Evolutionary conservation across 2,888 invertebrate species (phyloP).

Genomic region (Mythimna loreyi): DNA sequence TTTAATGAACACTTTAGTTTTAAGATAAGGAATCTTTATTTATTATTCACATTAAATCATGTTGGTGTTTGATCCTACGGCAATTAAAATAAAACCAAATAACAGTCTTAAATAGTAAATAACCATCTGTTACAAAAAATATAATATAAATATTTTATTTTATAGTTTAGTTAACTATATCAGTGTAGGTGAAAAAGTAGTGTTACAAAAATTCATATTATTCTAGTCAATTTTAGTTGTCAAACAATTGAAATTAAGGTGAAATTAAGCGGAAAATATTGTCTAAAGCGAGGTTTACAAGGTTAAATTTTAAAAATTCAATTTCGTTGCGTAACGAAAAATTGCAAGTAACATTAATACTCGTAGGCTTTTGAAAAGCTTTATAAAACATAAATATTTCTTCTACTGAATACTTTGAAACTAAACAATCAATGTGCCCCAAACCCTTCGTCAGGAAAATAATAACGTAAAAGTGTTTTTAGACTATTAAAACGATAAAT

Average conservation of each 20-base stretch:
- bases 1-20: constrained; percentile 47
- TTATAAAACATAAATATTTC: too few relatives aligned
- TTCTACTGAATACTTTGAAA: too few relatives aligned
- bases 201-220: constrained; percentile 9
- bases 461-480: too few relatives aligned
- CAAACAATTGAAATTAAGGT: constrained; percentile 13
- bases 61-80: constrained; percentile 26
- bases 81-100: constrained; percentile 6
- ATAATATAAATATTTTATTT: neutral
- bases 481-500: too few relatives aligned
- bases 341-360: neutral
- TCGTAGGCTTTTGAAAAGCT: neutral
- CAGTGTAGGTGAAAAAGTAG: neutral
- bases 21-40: constrained; percentile 38
- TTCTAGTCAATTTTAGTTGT: constrained; percentile 50
- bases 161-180: neutral
- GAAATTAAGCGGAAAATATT: constrained; percentile 7
- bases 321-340: constrained; percentile 5
- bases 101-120: constrained; percentile 4
- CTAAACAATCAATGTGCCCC: too few relatives aligned
- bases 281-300: neutral
- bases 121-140: constrained; percentile 6
- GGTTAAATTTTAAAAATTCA: neutral
- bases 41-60: constrained; percentile 19
- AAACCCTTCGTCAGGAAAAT: too few relatives aligned